Percentiles rank a stretch among this genome's conserved stretches.
phyloP scores from a whole-genome alignment of 2,888 invertebrate species.

The Nymphalis c-album region DNA sequence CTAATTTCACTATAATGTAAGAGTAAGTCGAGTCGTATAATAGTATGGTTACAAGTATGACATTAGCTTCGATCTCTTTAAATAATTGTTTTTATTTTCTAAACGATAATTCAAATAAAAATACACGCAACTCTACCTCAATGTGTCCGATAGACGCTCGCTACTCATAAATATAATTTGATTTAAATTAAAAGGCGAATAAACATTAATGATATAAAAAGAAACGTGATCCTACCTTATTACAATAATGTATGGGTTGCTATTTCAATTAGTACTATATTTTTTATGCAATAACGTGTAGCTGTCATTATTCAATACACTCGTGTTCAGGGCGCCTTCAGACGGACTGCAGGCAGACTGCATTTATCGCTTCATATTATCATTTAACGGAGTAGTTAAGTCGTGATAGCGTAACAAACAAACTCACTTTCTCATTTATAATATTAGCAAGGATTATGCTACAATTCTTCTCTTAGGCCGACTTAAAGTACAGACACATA shows the following conservation, averaged over 20 bases:
- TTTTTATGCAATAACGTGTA: slow-evolving; percentile 20
- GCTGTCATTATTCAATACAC: slow-evolving; percentile 17
- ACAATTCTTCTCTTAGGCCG: too few species aligned
- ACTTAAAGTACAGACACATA: too few species aligned
- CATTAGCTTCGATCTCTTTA: too few species aligned
- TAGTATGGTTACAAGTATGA: too few species aligned
- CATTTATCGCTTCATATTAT: too few species aligned
- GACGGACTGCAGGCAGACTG: background rate
- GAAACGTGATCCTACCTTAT: background rate
- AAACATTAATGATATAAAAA: background rate
- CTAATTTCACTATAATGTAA: too few species aligned
- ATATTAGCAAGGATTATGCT: too few species aligned
- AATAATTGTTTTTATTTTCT: background rate
- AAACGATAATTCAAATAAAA: background rate
- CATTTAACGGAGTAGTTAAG: too few species aligned
- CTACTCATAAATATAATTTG: background rate
- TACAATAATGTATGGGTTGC: slow-evolving; percentile 9
- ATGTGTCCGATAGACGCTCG: background rate
- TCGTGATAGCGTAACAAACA: too few species aligned
- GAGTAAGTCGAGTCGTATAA: too few species aligned
- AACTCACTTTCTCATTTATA: too few species aligned
- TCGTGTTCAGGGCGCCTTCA: background rate
- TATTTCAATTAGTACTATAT: slow-evolving; percentile 25
- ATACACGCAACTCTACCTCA: background rate
- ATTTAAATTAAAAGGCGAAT: background rate